phyloP scores from a whole-genome alignment of 2,888 invertebrate genomes.

The Nomada fucata region DNA sequence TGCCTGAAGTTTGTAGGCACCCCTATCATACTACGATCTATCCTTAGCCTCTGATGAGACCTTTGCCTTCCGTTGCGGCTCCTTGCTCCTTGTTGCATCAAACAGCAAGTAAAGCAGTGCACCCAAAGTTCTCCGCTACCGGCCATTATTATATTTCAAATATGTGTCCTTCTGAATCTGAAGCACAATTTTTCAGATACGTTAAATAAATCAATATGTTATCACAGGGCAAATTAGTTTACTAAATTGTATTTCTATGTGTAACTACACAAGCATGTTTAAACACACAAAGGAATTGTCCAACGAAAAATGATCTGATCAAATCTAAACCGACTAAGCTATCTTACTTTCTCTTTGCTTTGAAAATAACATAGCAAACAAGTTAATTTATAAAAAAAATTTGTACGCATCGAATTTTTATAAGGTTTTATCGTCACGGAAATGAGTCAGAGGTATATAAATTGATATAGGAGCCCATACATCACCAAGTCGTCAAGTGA shows the following conservation, averaged over 20 bases:
- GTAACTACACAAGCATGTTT: neutral
- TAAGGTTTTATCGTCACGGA: neutral
- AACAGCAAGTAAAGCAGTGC: slow-evolving; percentile 96
- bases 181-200: slow-evolving; percentile 6
- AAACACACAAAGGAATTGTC: neutral
- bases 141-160: slow-evolving; percentile 85
- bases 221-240: neutral
- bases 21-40: slow-evolving; percentile 97
- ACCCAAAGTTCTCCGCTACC: slow-evolving; percentile 94
- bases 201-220: neutral
- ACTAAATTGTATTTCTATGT: neutral
- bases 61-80: slow-evolving; percentile 84
- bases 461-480: slow-evolving; percentile 1
- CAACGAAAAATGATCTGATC: neutral
- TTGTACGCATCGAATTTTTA: slow-evolving; percentile 1
- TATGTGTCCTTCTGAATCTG: slow-evolving; percentile 12
- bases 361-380: neutral
- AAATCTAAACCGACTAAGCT: neutral
- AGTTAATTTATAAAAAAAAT: neutral
- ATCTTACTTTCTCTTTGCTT: neutral
- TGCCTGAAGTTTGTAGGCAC: slow-evolving; percentile 98
- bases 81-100: slow-evolving; percentile 91
- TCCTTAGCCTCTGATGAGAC: slow-evolving; percentile 88
- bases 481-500: slow-evolving; percentile 56
- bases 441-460: slow-evolving; percentile 34